Conservation (phyloP, 1,140 invertebrate genomes). For the Drosophila littoralis region DNA sequence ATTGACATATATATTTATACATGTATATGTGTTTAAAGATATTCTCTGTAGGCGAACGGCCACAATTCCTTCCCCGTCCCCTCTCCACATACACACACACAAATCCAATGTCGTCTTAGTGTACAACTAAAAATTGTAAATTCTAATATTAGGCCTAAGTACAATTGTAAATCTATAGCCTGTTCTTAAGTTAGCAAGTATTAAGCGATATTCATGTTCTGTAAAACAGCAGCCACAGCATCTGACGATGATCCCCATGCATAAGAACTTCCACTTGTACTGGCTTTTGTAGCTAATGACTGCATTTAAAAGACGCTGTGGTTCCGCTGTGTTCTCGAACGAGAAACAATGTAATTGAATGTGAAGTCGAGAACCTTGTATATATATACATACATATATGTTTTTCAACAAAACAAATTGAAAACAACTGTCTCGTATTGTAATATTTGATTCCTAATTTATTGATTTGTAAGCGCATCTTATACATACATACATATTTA, state of each 20-base stretch:
- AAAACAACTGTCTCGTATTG: conserved; percentile 66
- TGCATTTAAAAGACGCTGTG: conserved; percentile 48
- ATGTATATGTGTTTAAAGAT: background rate
- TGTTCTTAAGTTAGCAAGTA: conserved; percentile 73
- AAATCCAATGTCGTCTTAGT: conserved; percentile 41
- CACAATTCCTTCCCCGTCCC: conserved; percentile 5
- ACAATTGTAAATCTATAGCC: conserved; percentile 73
- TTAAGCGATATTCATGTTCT: conserved; percentile 69
- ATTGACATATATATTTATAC: background rate
- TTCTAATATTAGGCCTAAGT: conserved; percentile 75
- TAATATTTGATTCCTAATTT: conserved; percentile 76
- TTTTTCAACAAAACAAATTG: conserved; percentile 25
- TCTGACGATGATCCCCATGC: conserved; percentile 5
- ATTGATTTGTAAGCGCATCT: conserved; percentile 51
- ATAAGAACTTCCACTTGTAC: conserved; percentile 25
- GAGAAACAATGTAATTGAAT: conserved; percentile 14
- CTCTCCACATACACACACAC: background rate
- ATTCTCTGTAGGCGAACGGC: conserved; percentile 11
- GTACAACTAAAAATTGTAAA: conserved; percentile 66
- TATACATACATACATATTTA: conserved; percentile 33
- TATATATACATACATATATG: conserved; percentile 59
- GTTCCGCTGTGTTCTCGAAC: conserved; percentile 16
- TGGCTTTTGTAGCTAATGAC: conserved; percentile 33
- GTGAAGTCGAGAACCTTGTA: conserved; percentile 41
- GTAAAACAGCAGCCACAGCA: conserved; percentile 21